Evolutionary conservation across 2,113 vertebrate genomes (phyloP).

Genomic region (Onychostruthus taczanowskii): DNA sequence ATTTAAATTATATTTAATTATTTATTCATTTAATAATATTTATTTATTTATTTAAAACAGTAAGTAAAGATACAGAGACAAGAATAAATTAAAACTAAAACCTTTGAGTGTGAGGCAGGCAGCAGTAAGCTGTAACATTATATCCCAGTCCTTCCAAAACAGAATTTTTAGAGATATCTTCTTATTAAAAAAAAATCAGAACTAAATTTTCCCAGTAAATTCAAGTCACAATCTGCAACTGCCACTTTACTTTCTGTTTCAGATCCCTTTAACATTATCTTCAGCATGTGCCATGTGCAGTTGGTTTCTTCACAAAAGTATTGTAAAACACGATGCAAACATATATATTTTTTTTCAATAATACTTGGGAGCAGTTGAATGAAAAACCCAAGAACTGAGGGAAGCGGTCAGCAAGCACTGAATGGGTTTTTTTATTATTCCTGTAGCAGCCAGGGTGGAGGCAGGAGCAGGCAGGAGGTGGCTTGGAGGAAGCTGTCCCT

Average conservation of each 20-base stretch:
- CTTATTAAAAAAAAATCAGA: background rate
- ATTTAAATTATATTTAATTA: background rate
- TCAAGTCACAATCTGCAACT: background rate
- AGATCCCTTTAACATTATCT: background rate
- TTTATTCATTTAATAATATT: background rate
- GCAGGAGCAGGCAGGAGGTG: background rate
- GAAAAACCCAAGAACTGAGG: background rate
- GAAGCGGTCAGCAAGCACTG: background rate
- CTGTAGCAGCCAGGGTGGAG: background rate
- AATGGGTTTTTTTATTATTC: background rate
- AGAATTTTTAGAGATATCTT: background rate
- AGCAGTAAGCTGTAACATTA: background rate
- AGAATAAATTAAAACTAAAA: background rate
- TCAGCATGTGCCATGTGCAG: background rate
- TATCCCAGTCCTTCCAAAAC: background rate
- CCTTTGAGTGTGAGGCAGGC: background rate
- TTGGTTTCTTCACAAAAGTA: background rate
- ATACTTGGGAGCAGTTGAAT: background rate
- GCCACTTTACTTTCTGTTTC: background rate
- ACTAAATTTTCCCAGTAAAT: background rate
- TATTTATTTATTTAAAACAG: background rate
- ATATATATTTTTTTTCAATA: rapidly evolving
- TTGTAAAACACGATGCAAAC: background rate
- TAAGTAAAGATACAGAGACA: background rate
- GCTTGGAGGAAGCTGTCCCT: background rate